Percentiles rank a stretch among this genome's conserved stretches.
Conservation (phyloP, 2,797 vertebrate genomes). For the Parambassis ranga region DNA sequence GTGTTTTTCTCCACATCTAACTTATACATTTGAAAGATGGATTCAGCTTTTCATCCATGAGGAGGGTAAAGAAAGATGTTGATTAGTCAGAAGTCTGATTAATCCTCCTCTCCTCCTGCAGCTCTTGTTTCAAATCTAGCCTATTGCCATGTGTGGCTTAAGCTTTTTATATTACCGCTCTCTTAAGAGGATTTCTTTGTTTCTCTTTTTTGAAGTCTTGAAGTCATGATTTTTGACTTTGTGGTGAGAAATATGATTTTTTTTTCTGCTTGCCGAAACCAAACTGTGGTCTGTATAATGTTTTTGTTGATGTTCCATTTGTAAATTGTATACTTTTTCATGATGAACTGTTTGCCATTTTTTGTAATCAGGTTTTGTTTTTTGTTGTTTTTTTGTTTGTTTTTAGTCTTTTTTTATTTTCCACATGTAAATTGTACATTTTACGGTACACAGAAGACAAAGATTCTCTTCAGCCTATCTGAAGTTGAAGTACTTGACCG, state of each 20-base stretch:
- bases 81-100: constrained; percentile 72
- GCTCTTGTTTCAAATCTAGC: constrained; percentile 72
- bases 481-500: constrained; percentile 73
- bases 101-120: constrained; percentile 68
- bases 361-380: constrained; percentile 47
- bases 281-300: constrained; percentile 81
- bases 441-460: constrained; percentile 72
- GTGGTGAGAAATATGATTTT: constrained; percentile 63
- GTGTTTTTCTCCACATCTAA: constrained; percentile 55
- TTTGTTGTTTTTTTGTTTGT: not conserved
- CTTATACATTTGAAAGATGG: constrained; percentile 52
- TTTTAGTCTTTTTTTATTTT: constrained; percentile 34
- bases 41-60: constrained; percentile 48
- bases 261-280: constrained; percentile 76
- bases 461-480: constrained; percentile 59
- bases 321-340: constrained; percentile 76
- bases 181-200: constrained; percentile 67
- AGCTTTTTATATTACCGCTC: constrained; percentile 71
- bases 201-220: constrained; percentile 56
- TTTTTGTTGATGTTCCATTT: constrained; percentile 75
- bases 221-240: constrained; percentile 69
- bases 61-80: constrained; percentile 42
- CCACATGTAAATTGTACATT: constrained; percentile 76
- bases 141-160: constrained; percentile 77
- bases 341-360: constrained; percentile 65